Evolutionary conservation across 2,888 invertebrate species (phyloP).

Genomic region (Siphlonurus alternatus): DNA sequence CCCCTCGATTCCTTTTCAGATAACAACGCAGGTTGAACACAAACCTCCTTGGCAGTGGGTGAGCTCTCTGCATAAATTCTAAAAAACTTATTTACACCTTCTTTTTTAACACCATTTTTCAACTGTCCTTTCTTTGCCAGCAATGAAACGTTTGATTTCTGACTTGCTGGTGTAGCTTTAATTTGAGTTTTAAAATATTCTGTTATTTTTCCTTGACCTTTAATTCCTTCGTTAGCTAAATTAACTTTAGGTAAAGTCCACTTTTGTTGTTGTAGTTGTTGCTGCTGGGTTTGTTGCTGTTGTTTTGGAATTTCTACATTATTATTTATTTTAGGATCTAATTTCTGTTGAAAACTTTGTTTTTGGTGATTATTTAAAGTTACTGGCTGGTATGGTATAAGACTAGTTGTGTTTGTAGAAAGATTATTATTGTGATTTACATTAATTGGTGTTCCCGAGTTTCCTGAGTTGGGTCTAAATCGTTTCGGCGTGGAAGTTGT

Average conservation of each 20-base stretch:
- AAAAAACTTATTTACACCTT: background rate
- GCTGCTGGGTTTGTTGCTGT: conserved; percentile 9
- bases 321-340: background rate
- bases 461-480: background rate
- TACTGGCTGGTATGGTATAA: background rate
- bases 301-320: conserved; percentile 7
- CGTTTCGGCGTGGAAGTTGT: background rate
- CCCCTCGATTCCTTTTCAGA: background rate
- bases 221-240: conserved; percentile 10
- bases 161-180: conserved; percentile 36
- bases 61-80: background rate
- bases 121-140: background rate
- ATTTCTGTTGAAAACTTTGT: background rate
- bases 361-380: background rate
- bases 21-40: background rate
- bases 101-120: conserved; percentile 10
- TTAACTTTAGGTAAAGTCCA: conserved; percentile 12
- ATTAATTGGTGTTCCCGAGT: background rate
- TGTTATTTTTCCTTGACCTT: conserved; percentile 59
- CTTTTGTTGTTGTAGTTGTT: conserved; percentile 13
- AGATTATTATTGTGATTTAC: background rate
- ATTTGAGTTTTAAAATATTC: conserved; percentile 73
- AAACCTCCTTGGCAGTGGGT: background rate
- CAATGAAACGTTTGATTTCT: background rate
- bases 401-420: background rate